Percentiles rank a stretch among this genome's conserved stretches.
Conservation (phyloP, 2,888 invertebrate genomes). For the Melipona beecheii region DNA sequence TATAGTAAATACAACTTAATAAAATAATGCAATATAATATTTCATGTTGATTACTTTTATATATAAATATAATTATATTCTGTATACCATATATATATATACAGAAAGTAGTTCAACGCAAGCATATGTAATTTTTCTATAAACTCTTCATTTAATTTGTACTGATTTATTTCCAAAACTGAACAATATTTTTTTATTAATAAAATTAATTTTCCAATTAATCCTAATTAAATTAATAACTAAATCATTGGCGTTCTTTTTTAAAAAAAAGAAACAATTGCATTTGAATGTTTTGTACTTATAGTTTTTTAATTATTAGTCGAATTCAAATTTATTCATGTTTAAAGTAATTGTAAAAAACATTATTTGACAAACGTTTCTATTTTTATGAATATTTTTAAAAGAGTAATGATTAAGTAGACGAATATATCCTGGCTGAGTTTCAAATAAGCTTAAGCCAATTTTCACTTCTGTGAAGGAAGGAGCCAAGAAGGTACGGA, state of each 20-base stretch:
- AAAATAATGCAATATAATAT: conserved; percentile 67
- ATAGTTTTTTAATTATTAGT: conserved; percentile 2
- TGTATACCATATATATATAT: conserved; percentile 60
- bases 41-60: conserved; percentile 63
- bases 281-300: not conserved
- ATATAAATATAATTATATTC: conserved; percentile 53
- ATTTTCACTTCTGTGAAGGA: conserved; percentile 69
- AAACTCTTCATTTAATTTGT: conserved; percentile 21
- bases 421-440: conserved; percentile 47
- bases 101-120: conserved; percentile 64
- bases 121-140: conserved; percentile 24
- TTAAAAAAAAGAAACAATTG: not conserved
- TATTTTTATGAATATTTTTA: conserved; percentile 11
- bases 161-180: conserved; percentile 22
- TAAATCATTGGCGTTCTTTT: not conserved
- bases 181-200: conserved; percentile 2
- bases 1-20: conserved; percentile 55
- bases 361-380: not conserved
- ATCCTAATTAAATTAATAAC: not conserved
- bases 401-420: conserved; percentile 3
- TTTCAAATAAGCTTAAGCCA: conserved; percentile 79
- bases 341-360: not conserved
- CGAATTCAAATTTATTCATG: not conserved
- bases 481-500: conserved; percentile 77
- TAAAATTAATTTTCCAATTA: conserved; percentile 2